A percentile compares a stretch with the other conserved stretches of the same genome.
Conservation (phyloP, 2,888 invertebrate species). For the Perizoma affinitatum region DNA sequence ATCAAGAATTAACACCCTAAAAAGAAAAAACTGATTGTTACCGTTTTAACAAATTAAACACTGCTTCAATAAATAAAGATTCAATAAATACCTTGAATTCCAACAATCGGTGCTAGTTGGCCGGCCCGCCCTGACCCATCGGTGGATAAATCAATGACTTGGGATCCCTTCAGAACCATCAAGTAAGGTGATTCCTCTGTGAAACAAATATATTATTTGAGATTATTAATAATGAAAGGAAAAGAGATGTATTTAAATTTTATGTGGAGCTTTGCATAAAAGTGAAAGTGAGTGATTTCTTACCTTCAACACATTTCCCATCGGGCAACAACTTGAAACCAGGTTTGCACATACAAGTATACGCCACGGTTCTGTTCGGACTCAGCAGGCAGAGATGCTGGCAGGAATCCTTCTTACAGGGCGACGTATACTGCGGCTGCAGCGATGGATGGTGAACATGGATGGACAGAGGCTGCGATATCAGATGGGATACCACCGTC, state of each 20-base stretch:
- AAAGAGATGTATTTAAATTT: no score
- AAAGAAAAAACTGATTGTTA: no score
- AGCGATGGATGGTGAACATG: constrained; percentile 97
- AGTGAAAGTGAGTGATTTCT: not conserved
- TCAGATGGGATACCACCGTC: constrained; percentile 96
- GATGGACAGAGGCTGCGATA: constrained; percentile 97
- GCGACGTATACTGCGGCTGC: constrained; percentile 91
- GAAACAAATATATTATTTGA: constrained; percentile 31
- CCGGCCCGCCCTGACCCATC: constrained; percentile 91
- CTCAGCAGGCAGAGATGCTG: constrained; percentile 96
- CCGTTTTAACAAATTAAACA: no score
- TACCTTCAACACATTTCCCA: constrained; percentile 89
- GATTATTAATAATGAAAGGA: no score
- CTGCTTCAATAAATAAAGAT: no score
- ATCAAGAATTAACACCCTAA: no score
- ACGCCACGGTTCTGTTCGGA: constrained; percentile 87
- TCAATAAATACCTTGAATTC: constrained; percentile 80
- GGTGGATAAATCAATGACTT: constrained; percentile 93
- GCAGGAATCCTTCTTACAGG: constrained; percentile 88
- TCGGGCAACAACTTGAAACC: constrained; percentile 89
- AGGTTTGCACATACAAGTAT: constrained; percentile 95
- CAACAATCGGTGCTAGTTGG: constrained; percentile 93
- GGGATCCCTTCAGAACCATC: constrained; percentile 94
- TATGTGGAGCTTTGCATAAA: no score
- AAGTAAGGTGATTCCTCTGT: constrained; percentile 94